Evolutionary conservation across 2,888 invertebrate genomes (phyloP), one percentile per base, ranked within the genome.

Genomic region (Lordiphosa fenestrarum): DNA sequence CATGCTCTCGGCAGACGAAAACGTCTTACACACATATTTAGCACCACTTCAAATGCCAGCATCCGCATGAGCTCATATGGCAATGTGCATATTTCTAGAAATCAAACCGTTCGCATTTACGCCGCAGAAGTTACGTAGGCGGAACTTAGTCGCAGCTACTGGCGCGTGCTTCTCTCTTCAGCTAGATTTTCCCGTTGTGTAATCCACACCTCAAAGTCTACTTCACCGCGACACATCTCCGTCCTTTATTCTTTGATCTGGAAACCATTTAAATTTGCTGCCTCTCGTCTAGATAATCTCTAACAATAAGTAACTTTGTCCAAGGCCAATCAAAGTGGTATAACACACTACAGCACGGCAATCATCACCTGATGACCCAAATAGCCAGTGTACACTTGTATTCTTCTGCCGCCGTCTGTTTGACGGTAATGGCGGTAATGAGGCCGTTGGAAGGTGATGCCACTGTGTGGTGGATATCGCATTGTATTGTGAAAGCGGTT

Each of bases 401-500:
- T 30, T 30, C 30, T 30, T 30, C 30, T 30, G 30, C 30, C 9
- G 9, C 30, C 9, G 9, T n/a, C 4, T 13, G 6, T 9, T n/a
- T 15, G 12, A 7, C 38, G 37, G n/a, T n/a, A n/a, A 35, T 10
- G 5, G 2, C 42, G 30, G 36, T 12, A 25, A n/a, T 39, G 42
- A 37, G 21, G 21, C 9, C 62, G 47, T 35, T 39, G 33, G 13
- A 13, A 46, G 9, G 19, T 49, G 30, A 30, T 48, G 30, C 37
- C 52, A 48, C 21, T 40, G 47, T 56, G n/a, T 51, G 44, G 51
- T 33, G 15, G 33, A 44, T 44, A 40, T 12, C 33, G 30, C 36
- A 19, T 39, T 48, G 37, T 46, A 40, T 66, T 69, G 69, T 70
- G 69, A 69, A 69, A 69, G 66, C 71, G 42, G 53, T 25, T 59